Conservation (phyloP, 2,797 vertebrate species). For the Neostethus bicornis region DNA sequence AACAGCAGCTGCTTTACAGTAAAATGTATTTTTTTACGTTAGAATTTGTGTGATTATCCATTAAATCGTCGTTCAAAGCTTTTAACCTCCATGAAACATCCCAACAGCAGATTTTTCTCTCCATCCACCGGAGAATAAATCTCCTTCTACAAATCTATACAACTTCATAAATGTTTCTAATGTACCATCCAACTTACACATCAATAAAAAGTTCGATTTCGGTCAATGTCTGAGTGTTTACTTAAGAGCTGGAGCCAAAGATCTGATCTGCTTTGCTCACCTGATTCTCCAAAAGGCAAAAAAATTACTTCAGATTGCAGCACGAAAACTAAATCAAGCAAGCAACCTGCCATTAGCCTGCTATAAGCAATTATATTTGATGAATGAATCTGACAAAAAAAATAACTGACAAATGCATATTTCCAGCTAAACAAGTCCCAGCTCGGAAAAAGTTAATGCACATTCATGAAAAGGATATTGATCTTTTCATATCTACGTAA, state of each 20-base stretch:
- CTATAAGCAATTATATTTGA: conserved; percentile 3
- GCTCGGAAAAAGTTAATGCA: not conserved
- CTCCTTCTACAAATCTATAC: not conserved
- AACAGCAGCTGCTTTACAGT: too few species aligned
- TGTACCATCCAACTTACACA: not conserved
- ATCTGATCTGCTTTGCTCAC: not conserved
- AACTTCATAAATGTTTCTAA: not conserved
- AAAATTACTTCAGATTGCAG: not conserved
- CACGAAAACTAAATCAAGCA: not conserved
- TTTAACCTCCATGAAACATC: not conserved
- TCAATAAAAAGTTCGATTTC: not conserved
- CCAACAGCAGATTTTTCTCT: not conserved
- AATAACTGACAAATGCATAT: conserved; percentile 2
- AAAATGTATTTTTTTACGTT: too few species aligned
- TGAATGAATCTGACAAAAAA: not conserved
- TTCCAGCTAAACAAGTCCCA: conserved; percentile 6
- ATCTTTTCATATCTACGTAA: not conserved
- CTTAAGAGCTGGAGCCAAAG: not conserved
- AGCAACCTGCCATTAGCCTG: not conserved
- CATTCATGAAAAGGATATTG: conserved; percentile 4
- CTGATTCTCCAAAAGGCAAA: not conserved
- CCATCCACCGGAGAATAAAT: not conserved
- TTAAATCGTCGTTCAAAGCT: too few species aligned
- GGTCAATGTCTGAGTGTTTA: not conserved
- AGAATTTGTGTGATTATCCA: too few species aligned